Base-by-base conservation (phyloP, 2,113 vertebrate species). In the Thymallus thymallus region DNA sequence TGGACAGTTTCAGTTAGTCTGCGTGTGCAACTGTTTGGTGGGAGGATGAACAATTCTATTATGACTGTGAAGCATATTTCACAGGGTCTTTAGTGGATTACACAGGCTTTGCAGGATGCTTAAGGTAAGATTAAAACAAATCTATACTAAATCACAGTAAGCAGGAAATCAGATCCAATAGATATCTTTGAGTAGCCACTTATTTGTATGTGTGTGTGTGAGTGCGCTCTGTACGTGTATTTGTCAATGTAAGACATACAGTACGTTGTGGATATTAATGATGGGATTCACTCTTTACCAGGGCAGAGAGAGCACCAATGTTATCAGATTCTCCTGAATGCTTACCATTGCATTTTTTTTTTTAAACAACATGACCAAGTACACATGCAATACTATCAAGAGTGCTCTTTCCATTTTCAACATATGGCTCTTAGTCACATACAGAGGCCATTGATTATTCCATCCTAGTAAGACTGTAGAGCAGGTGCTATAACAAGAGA, bases 91-190 rank as follows among this genome's bases (percentile, higher is more conserved):
- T 91, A 90, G 82, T 90, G 89, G 89, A 91, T 91, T 92, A 92
- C 90, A 87, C 87, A 87, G 91, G 85, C 90, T 91, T 93, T 92
- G 89, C 88, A 90, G 88, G 83, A 89, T 86, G 89, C 89, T 91
- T 92, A 90, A 87, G 86, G 89, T 91, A 85, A 92, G 90, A 92
- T 92, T 91, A 93, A 90, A 92, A 92, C 86, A 91, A 87, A 90
- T 90, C 89, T 84, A 88, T 73, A 86, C 87, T 86, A 80, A 90
- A 84, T 86, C 86, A 86, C 69, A 76, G 71, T 23, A 67, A 75
- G 64, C 55, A 65, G 55, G 84, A 86, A 90, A 90, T 85, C 82
- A 86, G 91, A 85, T 86, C 84, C 86, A 88, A 89, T 88, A 89
- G 85, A 86, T 86, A 80, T 78, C 74, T 72, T 69, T 76, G 74